phyloP scores from a whole-genome alignment of 2,113 vertebrate genomes.

The Podocnemis expansa region DNA sequence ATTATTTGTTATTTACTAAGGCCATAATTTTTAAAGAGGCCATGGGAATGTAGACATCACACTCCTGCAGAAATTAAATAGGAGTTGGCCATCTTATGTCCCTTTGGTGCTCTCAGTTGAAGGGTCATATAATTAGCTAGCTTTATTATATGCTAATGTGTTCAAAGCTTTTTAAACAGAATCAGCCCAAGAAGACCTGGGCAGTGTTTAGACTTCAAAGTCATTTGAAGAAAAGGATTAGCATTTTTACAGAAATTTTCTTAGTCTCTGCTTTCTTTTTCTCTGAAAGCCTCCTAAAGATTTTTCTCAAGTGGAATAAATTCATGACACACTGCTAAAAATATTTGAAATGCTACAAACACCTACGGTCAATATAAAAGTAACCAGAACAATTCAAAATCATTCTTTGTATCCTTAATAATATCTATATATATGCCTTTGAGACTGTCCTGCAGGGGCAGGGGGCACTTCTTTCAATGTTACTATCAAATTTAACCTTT shows the following conservation, averaged over 20 bases:
- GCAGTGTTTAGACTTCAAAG: background rate
- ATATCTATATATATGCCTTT: background rate
- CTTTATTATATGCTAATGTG: background rate
- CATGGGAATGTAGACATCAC: no score
- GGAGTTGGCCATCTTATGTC: background rate
- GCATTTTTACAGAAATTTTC: conserved; percentile 8
- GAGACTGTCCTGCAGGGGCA: background rate
- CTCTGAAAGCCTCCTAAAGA: background rate
- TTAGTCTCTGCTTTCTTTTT: background rate
- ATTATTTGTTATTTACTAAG: background rate
- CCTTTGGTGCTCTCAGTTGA: background rate
- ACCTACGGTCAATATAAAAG: background rate
- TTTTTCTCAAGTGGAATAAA: conserved; percentile 22
- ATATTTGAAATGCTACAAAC: conserved; percentile 23
- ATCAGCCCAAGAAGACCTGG: background rate
- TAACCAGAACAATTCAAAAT: background rate
- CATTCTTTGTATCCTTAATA: background rate
- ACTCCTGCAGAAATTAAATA: no score
- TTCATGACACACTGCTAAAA: conserved; percentile 9
- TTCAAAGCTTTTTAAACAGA: background rate
- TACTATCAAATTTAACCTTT: background rate
- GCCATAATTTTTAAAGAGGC: background rate
- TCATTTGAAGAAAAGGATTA: background rate
- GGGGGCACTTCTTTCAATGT: background rate
- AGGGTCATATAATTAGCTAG: background rate